Evolutionary conservation across 2,797 vertebrate genomes (phyloP), one percentile per base, ranked within the genome.

Genomic region (Squalus acanthias): DNA sequence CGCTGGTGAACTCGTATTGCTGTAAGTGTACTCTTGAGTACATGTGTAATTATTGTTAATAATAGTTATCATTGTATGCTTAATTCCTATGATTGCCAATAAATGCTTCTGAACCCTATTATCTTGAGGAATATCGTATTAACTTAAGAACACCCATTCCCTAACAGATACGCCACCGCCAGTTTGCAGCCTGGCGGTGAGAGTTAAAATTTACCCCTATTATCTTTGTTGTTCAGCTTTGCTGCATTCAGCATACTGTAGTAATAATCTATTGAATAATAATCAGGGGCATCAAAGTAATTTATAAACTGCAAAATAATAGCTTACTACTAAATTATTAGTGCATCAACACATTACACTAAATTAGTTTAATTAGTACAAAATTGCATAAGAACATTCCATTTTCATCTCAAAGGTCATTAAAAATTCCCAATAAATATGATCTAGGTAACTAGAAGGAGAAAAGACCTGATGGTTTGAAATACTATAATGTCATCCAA

Each of bases 191-290:
- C 63, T 9, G 60, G 0, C 63, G 33, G 33, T n/a, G 63, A 67
- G 39, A 6, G n/a, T 17, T 39, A 39, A 8, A 20, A n/a, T 22
- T 9, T 2, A 3, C 63, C 17, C 33, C 1, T 3, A 57, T 98
- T 98, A 98, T 98, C 97, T 97, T 96, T 97, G 97, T 97, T 97
- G 97, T 98, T 98, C 97, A 98, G 97, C 97, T 97, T 98, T 97
- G 96, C 96, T 97, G 97, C 97, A 97, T 96, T 96, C 96, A 95
- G 93, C 97, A 97, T 97, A 97, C 97, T 96, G 97, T 96, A 96
- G 95, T 96, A 97, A 96, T 96, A 97, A 97, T 97, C 97, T 97
- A 97, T 96, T 79, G n/a, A 60, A 46, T 85, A 96, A 96, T 97
- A 94, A 96, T 96, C 96, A 96, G 92, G 72, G 82, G 96, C 33